Evolutionary conservation across 2,888 invertebrate species (phyloP).

Genomic region (Philereme vetulata): DNA sequence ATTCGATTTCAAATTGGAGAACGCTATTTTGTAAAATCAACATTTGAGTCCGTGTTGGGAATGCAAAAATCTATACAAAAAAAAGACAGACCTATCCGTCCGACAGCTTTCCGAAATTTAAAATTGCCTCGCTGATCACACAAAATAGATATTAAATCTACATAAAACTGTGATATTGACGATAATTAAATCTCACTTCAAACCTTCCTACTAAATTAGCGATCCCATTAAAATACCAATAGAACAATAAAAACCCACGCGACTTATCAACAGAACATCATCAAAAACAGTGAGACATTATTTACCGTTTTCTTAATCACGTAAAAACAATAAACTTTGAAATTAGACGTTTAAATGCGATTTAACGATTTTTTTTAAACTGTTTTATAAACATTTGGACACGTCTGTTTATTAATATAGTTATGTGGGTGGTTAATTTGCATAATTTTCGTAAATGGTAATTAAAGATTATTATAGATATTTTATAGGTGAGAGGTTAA

Average conservation of each 20-base stretch:
- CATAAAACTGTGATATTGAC: conserved; percentile 19
- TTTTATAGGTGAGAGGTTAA: conserved; percentile 25
- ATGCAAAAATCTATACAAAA: no score
- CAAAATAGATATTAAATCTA: conserved; percentile 9
- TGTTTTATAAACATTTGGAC: conserved; percentile 51
- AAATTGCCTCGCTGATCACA: background rate
- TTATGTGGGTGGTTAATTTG: conserved; percentile 37
- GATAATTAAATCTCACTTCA: conserved; percentile 23
- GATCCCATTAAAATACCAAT: conserved; percentile 37
- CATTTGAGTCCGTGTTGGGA: no score
- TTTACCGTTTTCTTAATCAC: conserved; percentile 42
- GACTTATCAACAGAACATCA: conserved; percentile 45
- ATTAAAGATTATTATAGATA: conserved; percentile 21
- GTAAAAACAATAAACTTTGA: conserved; percentile 55
- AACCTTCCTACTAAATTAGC: conserved; percentile 31
- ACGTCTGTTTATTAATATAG: conserved; percentile 34
- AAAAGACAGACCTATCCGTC: no score
- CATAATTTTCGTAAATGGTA: conserved; percentile 31
- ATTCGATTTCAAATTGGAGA: no score
- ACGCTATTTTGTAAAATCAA: no score
- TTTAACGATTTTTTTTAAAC: conserved; percentile 59
- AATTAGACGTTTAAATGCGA: conserved; percentile 53
- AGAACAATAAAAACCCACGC: conserved; percentile 38
- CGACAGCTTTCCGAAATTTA: no score
- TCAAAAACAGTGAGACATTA: conserved; percentile 48